Evolutionary conservation across 2,113 vertebrate species (phyloP).

Genomic region (Platanista minor): DNA sequence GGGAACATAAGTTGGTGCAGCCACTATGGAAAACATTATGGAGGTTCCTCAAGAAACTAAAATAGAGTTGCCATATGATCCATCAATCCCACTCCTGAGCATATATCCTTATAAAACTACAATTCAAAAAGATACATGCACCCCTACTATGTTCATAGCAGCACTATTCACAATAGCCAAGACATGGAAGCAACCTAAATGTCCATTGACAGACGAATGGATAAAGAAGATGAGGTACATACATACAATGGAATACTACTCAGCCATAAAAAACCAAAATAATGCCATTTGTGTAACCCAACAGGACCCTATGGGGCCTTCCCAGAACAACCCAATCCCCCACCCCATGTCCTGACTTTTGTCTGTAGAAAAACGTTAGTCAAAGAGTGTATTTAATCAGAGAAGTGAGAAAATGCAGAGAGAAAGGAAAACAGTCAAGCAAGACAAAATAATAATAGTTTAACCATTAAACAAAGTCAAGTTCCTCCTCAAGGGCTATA

Average conservation of each 20-base stretch:
- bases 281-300: neutral
- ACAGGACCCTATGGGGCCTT: neutral
- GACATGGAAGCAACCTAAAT: neutral
- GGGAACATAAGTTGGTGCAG: neutral
- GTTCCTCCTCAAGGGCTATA: neutral
- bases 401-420: neutral
- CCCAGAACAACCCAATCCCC: neutral
- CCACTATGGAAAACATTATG: neutral
- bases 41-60: neutral
- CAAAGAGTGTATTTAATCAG: neutral
- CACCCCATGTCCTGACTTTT: neutral
- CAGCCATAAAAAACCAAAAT: neutral
- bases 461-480: neutral
- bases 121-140: neutral
- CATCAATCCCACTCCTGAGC: neutral
- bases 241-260: neutral
- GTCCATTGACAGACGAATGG: neutral
- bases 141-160: neutral
- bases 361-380: neutral
- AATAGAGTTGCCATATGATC: neutral
- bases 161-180: neutral
- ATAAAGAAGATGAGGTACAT: neutral
- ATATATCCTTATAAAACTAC: neutral
- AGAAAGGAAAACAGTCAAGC: neutral
- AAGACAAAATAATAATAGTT: neutral